phyloP scores from a whole-genome alignment of 2,113 vertebrate genomes.

The Octodon degus region DNA sequence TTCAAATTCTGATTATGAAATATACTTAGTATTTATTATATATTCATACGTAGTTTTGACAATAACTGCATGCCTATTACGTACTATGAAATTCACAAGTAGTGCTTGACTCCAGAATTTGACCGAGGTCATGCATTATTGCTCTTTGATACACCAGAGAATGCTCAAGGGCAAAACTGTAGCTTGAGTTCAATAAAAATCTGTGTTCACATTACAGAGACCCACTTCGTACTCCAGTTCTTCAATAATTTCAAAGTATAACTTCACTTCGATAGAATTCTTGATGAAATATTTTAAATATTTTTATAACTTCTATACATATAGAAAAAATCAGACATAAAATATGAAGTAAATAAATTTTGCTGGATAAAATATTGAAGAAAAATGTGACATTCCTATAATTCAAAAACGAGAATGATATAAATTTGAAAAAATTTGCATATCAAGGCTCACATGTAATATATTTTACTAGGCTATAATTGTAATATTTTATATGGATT shows the following conservation, averaged over 20 bases:
- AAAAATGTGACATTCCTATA: not conserved
- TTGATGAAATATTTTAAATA: not conserved
- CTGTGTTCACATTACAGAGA: not conserved
- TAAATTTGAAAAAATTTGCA: not conserved
- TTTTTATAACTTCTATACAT: not conserved
- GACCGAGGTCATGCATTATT: not conserved
- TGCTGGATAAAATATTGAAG: not conserved
- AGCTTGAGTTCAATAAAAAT: not conserved
- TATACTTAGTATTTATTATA: not conserved
- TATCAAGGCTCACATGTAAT: not conserved
- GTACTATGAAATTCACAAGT: not conserved
- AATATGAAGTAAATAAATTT: not conserved
- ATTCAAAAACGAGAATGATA: not conserved
- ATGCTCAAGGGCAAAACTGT: not conserved
- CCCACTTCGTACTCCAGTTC: fast-evolving
- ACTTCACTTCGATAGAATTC: not conserved
- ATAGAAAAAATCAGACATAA: not conserved
- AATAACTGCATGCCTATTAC: not conserved
- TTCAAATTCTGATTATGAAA: not conserved
- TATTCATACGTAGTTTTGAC: not conserved
- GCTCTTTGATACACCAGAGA: not conserved
- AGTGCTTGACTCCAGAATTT: not conserved
- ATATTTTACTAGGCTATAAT: not conserved
- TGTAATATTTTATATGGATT: not conserved
- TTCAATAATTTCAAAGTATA: not conserved